A percentile compares a stretch with the other conserved stretches of the same genome.
Conservation (phyloP, 1,140 invertebrate genomes). For the Ceratina calcarata region DNA sequence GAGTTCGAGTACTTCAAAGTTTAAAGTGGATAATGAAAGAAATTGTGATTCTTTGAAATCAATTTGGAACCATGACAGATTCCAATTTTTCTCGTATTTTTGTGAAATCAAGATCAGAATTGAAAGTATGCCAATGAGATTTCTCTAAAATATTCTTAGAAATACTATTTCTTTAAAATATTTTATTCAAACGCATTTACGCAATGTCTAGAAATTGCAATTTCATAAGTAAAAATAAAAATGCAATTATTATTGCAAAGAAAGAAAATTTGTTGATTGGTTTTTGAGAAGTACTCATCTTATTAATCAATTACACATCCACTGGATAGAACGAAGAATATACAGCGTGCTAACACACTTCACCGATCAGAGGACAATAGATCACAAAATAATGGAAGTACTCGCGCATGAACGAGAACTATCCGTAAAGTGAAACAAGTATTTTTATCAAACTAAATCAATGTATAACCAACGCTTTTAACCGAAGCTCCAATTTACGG, state of each 20-base stretch:
- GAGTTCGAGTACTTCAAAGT: background rate
- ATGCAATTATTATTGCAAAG: background rate
- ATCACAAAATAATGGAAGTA: too few species aligned
- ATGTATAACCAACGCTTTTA: background rate
- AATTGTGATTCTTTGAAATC: conserved; percentile 13
- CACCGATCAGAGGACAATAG: too few species aligned
- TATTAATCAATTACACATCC: background rate
- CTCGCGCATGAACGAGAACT: too few species aligned
- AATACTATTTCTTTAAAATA: too few species aligned
- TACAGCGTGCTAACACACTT: too few species aligned
- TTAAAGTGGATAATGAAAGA: background rate
- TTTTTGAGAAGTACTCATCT: too few species aligned
- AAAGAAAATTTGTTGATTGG: too few species aligned
- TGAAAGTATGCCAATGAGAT: background rate
- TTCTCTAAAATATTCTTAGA: conserved; percentile 6
- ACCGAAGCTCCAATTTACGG: conserved; percentile 53
- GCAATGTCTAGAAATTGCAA: conserved; percentile 5
- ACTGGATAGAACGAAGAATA: too few species aligned
- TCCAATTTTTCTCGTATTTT: background rate
- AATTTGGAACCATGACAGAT: conserved; percentile 15
- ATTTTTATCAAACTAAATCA: conserved; percentile 12
- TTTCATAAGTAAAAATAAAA: background rate
- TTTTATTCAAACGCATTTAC: conserved; percentile 6
- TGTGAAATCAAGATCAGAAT: background rate
- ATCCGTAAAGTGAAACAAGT: background rate